A percentile compares a stretch with the other conserved stretches of the same genome.
Evolutionary conservation across 2,888 invertebrate species (phyloP).

Genomic region (Lepidonotus clava): DNA sequence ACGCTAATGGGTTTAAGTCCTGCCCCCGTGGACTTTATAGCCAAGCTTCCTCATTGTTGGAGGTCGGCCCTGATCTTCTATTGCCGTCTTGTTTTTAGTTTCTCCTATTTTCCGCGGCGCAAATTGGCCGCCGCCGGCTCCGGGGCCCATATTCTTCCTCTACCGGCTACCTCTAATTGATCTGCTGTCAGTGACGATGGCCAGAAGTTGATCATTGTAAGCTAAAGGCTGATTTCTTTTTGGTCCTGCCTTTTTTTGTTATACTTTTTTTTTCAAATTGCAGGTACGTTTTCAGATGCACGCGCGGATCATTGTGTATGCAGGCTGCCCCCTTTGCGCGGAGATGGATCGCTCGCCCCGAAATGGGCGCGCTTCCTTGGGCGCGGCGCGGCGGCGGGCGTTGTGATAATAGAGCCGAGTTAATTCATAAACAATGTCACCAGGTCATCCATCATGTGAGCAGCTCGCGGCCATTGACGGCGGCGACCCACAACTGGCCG

Average conservation of each 20-base stretch:
- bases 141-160: too few relatives aligned
- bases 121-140: too few relatives aligned
- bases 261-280: not conserved
- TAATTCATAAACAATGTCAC: constrained; percentile 53
- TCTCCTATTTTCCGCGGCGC: not conserved
- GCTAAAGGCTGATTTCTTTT: not conserved
- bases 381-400: not conserved
- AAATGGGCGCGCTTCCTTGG: too few relatives aligned
- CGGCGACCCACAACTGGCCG: not conserved
- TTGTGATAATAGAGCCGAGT: constrained; percentile 19
- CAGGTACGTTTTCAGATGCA: not conserved
- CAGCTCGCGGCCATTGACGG: not conserved
- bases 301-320: constrained; percentile 14
- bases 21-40: too few relatives aligned
- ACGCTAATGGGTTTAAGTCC: not conserved
- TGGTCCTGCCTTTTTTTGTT: not conserved
- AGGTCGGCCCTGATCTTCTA: not conserved
- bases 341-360: constrained; percentile 3
- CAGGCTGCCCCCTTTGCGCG: not conserved
- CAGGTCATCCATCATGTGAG: constrained; percentile 25
- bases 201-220: not conserved
- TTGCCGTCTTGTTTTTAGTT: not conserved
- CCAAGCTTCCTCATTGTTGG: not conserved
- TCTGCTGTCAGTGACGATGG: not conserved
- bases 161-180: too few relatives aligned